Conservation (phyloP, 2,113 vertebrate genomes). For the Tautogolabrus adspersus region DNA sequence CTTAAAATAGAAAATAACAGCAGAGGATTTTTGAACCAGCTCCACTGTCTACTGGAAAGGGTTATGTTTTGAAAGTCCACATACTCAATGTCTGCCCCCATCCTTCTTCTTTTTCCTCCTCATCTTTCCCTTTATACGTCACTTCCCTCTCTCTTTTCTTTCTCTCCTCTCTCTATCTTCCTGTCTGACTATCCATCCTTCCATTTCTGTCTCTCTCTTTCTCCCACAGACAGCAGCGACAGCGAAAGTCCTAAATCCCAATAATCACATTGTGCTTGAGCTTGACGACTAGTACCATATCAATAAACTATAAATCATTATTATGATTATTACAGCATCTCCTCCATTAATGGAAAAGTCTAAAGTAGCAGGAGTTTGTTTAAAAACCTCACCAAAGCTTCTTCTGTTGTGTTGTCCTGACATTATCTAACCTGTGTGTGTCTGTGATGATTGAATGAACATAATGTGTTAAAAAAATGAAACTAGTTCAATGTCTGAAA, state of each 20-base stretch:
- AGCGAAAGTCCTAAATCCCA: constrained; percentile 62
- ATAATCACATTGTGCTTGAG: too few species aligned
- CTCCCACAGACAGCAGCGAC: constrained; percentile 89
- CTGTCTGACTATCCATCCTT: constrained; percentile 35
- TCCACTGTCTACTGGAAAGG: too few species aligned
- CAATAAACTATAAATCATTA: too few species aligned
- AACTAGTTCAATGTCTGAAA: not conserved
- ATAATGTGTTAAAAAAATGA: too few species aligned
- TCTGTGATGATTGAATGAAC: not conserved
- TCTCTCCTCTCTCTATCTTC: constrained; percentile 9
- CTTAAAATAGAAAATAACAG: not conserved
- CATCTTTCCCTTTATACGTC: constrained; percentile 13
- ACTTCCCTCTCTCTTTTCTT: constrained; percentile 5
- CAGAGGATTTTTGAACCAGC: not conserved
- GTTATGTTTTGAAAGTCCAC: constrained; percentile 40
- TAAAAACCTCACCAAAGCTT: too few species aligned
- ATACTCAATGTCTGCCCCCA: constrained; percentile 58
- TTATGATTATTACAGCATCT: too few species aligned
- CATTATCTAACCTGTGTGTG: not conserved
- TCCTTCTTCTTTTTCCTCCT: constrained; percentile 39
- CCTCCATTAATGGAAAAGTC: too few species aligned
- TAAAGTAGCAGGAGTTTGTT: too few species aligned
- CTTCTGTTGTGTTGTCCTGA: too few species aligned
- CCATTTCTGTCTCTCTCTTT: constrained; percentile 48
- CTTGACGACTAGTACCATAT: too few species aligned